These are phyloP conservation scores for Tuberolachnus salignus DNA, from an alignment of 2,888 invertebrate genomes.

Conservation along the genomic window DNA sequence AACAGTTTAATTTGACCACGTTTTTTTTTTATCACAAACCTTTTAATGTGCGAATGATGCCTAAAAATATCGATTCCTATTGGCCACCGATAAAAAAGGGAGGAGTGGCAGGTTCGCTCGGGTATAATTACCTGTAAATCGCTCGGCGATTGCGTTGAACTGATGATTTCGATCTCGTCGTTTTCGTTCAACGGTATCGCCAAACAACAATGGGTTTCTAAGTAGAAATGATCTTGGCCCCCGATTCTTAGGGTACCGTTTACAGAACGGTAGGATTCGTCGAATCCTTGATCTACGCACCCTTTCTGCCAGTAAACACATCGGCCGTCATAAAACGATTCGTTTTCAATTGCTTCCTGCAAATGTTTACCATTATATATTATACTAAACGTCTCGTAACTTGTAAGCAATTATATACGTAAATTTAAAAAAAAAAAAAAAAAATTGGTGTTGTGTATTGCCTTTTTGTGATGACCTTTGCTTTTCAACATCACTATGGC, in stretches of 20 bases:
- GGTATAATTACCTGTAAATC: slow-evolving; percentile 69
- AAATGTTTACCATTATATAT: background rate
- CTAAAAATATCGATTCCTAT: too few relatives aligned
- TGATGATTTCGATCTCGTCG: slow-evolving; percentile 83
- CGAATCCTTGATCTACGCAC: slow-evolving; percentile 72
- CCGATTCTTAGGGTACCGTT: slow-evolving; percentile 82
- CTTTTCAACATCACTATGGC: too few relatives aligned
- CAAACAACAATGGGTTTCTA: slow-evolving; percentile 82
- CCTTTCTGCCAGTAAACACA: slow-evolving; percentile 71
- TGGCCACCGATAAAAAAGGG: too few relatives aligned
- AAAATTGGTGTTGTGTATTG: too few relatives aligned
- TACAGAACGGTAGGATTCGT: slow-evolving; percentile 73
- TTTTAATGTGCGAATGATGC: too few relatives aligned
- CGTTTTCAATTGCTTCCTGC: slow-evolving; percentile 77
- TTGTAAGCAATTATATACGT: too few relatives aligned
- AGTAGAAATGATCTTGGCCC: slow-evolving; percentile 95
- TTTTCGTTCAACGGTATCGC: slow-evolving; percentile 78
- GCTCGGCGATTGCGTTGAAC: slow-evolving; percentile 83
- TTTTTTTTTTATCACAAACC: too few relatives aligned
- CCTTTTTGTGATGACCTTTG: too few relatives aligned
- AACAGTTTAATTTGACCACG: too few relatives aligned
- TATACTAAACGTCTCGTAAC: too few relatives aligned
- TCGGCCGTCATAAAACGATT: slow-evolving; percentile 72
- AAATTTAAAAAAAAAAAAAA: too few relatives aligned
- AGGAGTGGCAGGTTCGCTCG: too few relatives aligned